A percentile compares a stretch with the other conserved stretches of the same genome.
These are phyloP conservation scores for Phania funesta DNA, from an alignment of 2,888 invertebrate genomes.

Conservation along the genomic window DNA sequence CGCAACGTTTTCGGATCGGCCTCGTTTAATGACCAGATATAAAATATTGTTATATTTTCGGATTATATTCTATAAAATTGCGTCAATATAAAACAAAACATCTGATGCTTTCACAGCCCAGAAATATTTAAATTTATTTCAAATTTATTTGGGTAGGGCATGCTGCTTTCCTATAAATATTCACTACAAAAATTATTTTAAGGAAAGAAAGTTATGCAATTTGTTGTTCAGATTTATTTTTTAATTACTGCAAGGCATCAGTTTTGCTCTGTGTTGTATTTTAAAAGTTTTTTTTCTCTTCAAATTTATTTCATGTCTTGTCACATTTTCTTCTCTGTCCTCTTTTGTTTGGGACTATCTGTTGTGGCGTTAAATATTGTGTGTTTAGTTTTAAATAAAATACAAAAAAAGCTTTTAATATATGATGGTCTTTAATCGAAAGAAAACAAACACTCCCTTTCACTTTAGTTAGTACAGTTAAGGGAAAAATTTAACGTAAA, in stretches of 20 bases:
- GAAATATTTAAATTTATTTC: conserved; percentile 10
- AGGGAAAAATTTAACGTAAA: not conserved
- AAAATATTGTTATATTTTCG: conserved; percentile 45
- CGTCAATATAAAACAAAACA: not conserved
- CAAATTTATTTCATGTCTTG: not conserved
- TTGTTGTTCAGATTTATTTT: not conserved
- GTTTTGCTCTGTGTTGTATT: not conserved
- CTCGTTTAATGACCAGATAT: conserved; percentile 26
- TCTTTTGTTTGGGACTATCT: not conserved
- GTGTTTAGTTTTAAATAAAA: conserved; percentile 32
- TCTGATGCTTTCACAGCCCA: not conserved
- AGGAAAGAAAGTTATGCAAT: conserved; percentile 39
- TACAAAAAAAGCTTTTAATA: conserved; percentile 37
- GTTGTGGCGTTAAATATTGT: conserved; percentile 18
- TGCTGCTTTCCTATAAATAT: conserved; percentile 38
- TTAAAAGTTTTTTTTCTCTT: not conserved
- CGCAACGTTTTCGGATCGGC: too few relatives aligned
- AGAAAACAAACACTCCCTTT: conserved; percentile 54
- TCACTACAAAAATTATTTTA: not conserved
- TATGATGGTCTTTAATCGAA: conserved; percentile 28
- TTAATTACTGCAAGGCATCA: not conserved
- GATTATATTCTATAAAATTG: not conserved
- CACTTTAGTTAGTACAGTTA: conserved; percentile 28
- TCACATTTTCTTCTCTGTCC: not conserved
- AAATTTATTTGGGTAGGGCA: conserved; percentile 46